Evolutionary conservation across 2,888 invertebrate species (phyloP), one percentile per base, ranked within the genome.

Genomic region (Operophtera brumata): DNA sequence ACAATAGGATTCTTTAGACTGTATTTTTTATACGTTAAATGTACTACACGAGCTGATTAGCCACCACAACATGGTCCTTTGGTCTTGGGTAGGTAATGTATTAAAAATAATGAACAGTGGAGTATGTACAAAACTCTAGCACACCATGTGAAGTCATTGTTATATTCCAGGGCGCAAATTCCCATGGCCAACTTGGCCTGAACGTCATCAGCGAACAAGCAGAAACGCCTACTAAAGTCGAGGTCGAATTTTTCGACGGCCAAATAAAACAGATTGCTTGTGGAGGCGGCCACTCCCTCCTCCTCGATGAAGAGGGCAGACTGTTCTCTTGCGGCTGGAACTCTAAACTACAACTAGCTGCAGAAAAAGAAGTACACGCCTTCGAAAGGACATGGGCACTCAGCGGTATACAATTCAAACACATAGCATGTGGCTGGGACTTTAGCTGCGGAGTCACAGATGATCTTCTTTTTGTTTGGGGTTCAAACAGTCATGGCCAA

Each of bases 311-410:
- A 39, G 85, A 90, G 54, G 95, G 95, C n/a, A 91, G 90, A 54
- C 85, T 96, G 26, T 95, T 92, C 71, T 92, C 94, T 40, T 95
- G 96, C 75, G 96, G 96, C 6, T 94, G 94, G 93, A 96, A 96
- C 77, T 92, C 92, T 64, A 94, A 93, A 69, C 93, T 94, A 0
- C 96, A 96, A 78, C 75, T 94, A 58, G 96, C 94, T 6, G 73
- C 84, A 34, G 82, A 92, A 32, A 81, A 82, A 14, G 78, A 82
- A 64, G 86, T 91, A 46, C 82, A 92, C 45, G 85, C 79, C 26
- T 93, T 94, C 67, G 85, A 92, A 76, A 91, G 93, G 73, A 92
- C 93, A 50, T 93, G 93, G 84, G 80, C 84, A 46, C 73, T 93
- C 50, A 91, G 91, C 71, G 91, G 81, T 71, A 86, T 78, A 73